These are phyloP conservation scores for Papilio polyxenes DNA, from an alignment of 1,140 invertebrate species.

Conservation along the genomic window DNA sequence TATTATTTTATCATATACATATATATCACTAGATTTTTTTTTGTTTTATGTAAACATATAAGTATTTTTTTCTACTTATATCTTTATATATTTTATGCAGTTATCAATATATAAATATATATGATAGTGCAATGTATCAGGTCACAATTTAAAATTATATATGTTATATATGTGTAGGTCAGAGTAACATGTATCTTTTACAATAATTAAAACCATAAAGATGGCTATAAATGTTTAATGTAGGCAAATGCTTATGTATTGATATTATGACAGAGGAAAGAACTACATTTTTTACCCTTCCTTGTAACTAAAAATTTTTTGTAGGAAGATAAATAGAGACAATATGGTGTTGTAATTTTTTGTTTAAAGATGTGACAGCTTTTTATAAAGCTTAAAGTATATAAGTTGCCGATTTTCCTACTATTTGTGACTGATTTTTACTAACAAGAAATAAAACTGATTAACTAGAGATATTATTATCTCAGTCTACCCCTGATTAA, in stretches of 20 bases:
- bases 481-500: background rate
- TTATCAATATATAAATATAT: background rate
- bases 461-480: background rate
- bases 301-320: too few relatives aligned
- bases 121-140: slow-evolving; percentile 25
- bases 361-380: background rate
- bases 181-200: slow-evolving; percentile 34
- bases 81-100: background rate
- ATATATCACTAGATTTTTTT: background rate
- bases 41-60: background rate
- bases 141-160: slow-evolving; percentile 27
- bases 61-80: background rate
- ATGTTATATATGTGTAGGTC: slow-evolving; percentile 16
- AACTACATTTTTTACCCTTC: background rate
- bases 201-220: slow-evolving; percentile 33
- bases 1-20: too few relatives aligned
- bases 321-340: too few relatives aligned
- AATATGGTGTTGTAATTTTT: background rate
- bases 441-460: background rate
- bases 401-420: background rate
- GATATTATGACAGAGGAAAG: background rate
- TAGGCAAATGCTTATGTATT: slow-evolving; percentile 4
- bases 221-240: slow-evolving; percentile 31
- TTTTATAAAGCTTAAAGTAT: background rate
- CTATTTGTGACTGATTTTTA: background rate